phyloP scores from a whole-genome alignment of 1,140 invertebrate genomes.

The Trachymyrmex cornetzi region DNA sequence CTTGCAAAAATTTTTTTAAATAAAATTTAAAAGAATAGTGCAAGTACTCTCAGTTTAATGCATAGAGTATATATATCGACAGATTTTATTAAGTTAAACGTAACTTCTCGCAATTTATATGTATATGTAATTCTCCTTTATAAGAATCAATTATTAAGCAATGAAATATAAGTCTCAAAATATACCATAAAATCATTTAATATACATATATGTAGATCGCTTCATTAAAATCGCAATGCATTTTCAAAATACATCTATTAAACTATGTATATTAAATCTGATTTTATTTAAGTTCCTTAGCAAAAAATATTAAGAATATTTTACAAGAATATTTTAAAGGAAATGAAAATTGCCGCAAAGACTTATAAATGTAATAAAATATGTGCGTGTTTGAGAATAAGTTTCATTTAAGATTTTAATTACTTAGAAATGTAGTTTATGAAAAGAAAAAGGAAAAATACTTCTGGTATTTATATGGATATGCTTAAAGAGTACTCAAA shows the following conservation, averaged over 20 bases:
- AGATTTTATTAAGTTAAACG: neutral
- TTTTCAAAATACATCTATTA: neutral
- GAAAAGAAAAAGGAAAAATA: neutral
- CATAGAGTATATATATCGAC: neutral
- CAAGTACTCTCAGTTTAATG: neutral
- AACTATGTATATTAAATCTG: neutral
- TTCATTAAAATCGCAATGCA: neutral
- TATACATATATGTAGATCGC: neutral
- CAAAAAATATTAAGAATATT: slow-evolving; percentile 9
- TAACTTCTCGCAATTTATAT: neutral
- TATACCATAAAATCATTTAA: neutral
- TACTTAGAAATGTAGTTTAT: neutral
- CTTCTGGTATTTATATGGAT: neutral
- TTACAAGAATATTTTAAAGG: neutral
- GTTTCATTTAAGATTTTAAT: slow-evolving; percentile 7
- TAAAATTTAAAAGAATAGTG: no score
- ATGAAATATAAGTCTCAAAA: neutral
- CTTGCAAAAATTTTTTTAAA: neutral
- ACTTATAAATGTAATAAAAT: neutral
- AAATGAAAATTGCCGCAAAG: neutral
- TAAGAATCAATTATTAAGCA: neutral
- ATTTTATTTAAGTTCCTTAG: neutral
- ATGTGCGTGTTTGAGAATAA: neutral
- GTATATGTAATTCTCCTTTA: neutral
- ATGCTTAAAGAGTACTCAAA: neutral